Percentiles rank a stretch among this genome's conserved stretches.
These are phyloP conservation scores for Vanessa tameamea DNA, from an alignment of 1,140 invertebrate species.

Conservation along the genomic window DNA sequence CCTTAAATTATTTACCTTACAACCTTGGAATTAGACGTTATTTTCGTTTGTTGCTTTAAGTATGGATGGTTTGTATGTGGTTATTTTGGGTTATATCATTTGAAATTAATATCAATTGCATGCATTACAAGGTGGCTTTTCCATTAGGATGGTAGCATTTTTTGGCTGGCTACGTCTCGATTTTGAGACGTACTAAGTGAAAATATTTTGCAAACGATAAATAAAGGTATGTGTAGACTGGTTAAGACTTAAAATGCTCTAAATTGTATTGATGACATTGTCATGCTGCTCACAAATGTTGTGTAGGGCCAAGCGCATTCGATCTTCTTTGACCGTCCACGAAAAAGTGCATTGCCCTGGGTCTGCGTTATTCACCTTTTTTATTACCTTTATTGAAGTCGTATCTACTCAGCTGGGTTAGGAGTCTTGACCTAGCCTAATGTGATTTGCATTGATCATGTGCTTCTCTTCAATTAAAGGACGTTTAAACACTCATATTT, in stretches of 20 bases:
- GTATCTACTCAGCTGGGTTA: constrained; percentile 71
- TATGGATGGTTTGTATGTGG: constrained; percentile 35
- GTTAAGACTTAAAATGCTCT: constrained; percentile 42
- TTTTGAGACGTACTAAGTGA: constrained; percentile 26
- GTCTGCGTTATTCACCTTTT: constrained; percentile 53
- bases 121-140: constrained; percentile 41
- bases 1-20: constrained; percentile 40
- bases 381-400: constrained; percentile 57
- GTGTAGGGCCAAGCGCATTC: constrained; percentile 52
- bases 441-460: constrained; percentile 65
- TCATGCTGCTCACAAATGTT: constrained; percentile 59
- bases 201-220: background rate
- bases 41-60: constrained; percentile 33
- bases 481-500: background rate
- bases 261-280: constrained; percentile 42
- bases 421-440: constrained; percentile 76
- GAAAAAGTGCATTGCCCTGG: constrained; percentile 75
- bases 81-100: constrained; percentile 38
- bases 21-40: constrained; percentile 29
- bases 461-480: constrained; percentile 38
- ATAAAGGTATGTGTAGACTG: background rate
- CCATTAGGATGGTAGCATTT: constrained; percentile 26
- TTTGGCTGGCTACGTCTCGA: background rate
- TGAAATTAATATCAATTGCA: constrained; percentile 39
- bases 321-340: constrained; percentile 69